phyloP scores from a whole-genome alignment of 2,888 invertebrate species.

The Embidobia sp. region DNA sequence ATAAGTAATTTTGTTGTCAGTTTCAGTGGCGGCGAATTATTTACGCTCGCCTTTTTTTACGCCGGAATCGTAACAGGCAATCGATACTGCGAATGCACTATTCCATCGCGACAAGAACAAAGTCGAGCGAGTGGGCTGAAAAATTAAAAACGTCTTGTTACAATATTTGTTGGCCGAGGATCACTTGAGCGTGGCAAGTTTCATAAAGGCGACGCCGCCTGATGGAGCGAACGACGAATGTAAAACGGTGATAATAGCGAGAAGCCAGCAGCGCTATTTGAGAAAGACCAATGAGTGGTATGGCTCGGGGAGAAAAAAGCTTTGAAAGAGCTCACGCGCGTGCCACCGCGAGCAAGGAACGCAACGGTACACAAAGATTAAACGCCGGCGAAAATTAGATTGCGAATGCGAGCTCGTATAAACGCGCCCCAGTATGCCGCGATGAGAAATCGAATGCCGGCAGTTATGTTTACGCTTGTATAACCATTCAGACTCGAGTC shows the following conservation, averaged over 20 bases:
- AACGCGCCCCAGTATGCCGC: conserved; percentile 44
- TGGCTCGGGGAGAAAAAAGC: conserved; percentile 63
- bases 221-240: conserved; percentile 68
- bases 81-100: neutral
- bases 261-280: conserved; percentile 68
- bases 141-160: conserved; percentile 16
- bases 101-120: neutral
- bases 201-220: conserved; percentile 39
- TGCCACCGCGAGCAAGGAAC: conserved; percentile 66
- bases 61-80: no score
- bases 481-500: conserved; percentile 54
- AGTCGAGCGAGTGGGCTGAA: neutral
- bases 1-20: no score
- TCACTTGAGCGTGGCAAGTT: conserved; percentile 48
- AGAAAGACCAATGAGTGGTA: conserved; percentile 62
- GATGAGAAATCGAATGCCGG: conserved; percentile 65
- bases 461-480: conserved; percentile 40
- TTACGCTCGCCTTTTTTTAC: no score
- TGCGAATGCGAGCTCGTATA: conserved; percentile 70
- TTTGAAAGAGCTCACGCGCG: conserved; percentile 72
- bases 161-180: conserved; percentile 40
- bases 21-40: no score
- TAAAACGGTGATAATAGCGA: conserved; percentile 70
- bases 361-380: conserved; percentile 74
- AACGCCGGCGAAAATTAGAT: conserved; percentile 78